These are phyloP conservation scores for Platysteira castanea DNA, from an alignment of 2,113 vertebrate genomes.

Conservation along the genomic window DNA sequence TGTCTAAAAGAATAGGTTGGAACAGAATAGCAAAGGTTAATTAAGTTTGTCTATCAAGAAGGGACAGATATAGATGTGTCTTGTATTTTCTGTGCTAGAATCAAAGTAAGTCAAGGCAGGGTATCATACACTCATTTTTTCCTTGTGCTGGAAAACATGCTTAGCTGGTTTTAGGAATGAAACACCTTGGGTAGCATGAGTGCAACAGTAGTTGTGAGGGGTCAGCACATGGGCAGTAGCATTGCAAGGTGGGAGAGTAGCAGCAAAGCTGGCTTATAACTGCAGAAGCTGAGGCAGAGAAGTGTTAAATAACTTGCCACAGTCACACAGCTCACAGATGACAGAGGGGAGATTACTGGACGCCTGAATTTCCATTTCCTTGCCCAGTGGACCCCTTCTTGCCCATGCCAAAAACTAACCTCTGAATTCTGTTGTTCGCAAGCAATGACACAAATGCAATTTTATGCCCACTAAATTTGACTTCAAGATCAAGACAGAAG, in stretches of 20 bases:
- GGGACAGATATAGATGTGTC: constrained; percentile 76
- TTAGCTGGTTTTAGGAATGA: background rate
- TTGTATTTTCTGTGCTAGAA: constrained; percentile 61
- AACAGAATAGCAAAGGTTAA: constrained; percentile 99
- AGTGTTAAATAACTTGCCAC: background rate
- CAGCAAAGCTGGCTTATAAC: background rate
- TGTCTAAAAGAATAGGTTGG: constrained; percentile 81
- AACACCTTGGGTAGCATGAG: background rate
- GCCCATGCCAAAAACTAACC: accelerated
- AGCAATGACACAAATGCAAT: background rate
- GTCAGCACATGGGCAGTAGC: background rate
- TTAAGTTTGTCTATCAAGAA: constrained; percentile 91
- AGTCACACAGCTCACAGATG: background rate
- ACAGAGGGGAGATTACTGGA: background rate
- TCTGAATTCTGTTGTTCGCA: background rate
- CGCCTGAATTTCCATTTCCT: background rate
- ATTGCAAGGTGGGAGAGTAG: background rate
- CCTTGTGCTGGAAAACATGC: background rate
- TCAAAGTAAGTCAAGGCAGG: constrained; percentile 68
- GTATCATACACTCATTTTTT: constrained; percentile 32
- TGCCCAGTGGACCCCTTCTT: background rate
- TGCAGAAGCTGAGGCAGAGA: background rate
- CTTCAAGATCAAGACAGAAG: background rate
- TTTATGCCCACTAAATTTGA: background rate
- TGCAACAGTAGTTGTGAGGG: background rate